These are phyloP conservation scores for Hirtodrosophila trivittata DNA, from an alignment of 2,888 invertebrate genomes.

Conservation along the genomic window DNA sequence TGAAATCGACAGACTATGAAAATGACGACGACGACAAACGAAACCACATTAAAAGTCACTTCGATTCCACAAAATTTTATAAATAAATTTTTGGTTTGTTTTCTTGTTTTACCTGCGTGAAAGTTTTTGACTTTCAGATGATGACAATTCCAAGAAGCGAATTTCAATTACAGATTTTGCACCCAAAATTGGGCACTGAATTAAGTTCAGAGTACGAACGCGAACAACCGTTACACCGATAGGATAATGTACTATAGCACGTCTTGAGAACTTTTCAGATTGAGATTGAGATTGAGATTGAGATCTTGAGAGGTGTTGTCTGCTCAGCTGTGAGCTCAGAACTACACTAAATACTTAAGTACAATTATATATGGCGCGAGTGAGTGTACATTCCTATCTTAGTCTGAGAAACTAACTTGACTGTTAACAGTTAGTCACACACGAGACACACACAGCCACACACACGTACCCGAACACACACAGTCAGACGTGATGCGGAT, in stretches of 20 bases:
- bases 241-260: background rate
- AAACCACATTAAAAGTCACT: constrained; percentile 42
- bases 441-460: constrained; percentile 2
- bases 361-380: no score
- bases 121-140: constrained; percentile 65
- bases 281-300: background rate
- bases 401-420: constrained; percentile 35
- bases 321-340: constrained; percentile 35
- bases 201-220: background rate
- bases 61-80: constrained; percentile 28
- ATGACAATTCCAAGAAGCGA: constrained; percentile 33
- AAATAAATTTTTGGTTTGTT: constrained; percentile 23
- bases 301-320: constrained; percentile 8
- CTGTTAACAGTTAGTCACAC: constrained; percentile 50
- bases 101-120: constrained; percentile 53
- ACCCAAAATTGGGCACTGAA: constrained; percentile 35
- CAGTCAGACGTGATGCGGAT: constrained; percentile 19
- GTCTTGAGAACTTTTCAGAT: no score
- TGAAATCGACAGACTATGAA: constrained; percentile 36
- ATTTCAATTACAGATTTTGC: constrained; percentile 76
- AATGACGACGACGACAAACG: constrained; percentile 12
- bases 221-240: background rate
- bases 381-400: no score
- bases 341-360: constrained; percentile 28
- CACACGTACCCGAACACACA: constrained; percentile 22